These are phyloP conservation scores for Notamacropus eugenii DNA, from an alignment of 2,797 vertebrate species.

Conservation along the genomic window DNA sequence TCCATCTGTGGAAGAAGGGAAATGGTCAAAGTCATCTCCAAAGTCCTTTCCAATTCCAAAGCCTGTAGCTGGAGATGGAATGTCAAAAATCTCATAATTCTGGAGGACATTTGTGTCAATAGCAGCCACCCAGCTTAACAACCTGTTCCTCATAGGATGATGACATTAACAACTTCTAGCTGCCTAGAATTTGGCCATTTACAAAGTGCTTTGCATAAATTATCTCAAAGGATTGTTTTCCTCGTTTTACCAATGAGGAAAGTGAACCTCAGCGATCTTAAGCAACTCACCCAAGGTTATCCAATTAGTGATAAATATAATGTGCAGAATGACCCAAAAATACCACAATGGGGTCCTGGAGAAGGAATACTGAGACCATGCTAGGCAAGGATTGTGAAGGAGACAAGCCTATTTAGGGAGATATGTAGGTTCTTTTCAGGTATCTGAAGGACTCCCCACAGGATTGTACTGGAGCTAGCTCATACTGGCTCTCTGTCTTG, in stretches of 20 bases:
- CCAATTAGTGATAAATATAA: not conserved
- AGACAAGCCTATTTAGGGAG: not conserved
- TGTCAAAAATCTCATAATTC: not conserved
- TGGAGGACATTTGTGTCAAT: not conserved
- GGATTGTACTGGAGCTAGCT: not conserved
- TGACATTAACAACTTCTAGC: not conserved
- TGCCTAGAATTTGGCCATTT: not conserved
- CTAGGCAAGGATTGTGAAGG: not conserved
- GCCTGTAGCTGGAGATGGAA: not conserved
- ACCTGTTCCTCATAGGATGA: not conserved
- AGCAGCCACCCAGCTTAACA: not conserved
- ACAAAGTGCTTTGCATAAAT: not conserved
- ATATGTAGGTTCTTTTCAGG: not conserved
- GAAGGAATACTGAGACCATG: not conserved
- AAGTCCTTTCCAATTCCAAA: constrained; percentile 48
- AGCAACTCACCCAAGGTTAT: not conserved
- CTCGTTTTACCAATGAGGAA: not conserved
- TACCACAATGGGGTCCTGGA: not conserved
- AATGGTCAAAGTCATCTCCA: not conserved
- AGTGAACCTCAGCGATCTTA: not conserved
- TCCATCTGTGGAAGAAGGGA: not conserved
- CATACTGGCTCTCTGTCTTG: not conserved
- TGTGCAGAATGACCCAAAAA: not conserved
- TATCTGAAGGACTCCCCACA: not conserved
- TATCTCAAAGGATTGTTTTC: not conserved